Evolutionary conservation across 2,888 invertebrate genomes (phyloP).

Genomic region (Cheilosia vernalis): DNA sequence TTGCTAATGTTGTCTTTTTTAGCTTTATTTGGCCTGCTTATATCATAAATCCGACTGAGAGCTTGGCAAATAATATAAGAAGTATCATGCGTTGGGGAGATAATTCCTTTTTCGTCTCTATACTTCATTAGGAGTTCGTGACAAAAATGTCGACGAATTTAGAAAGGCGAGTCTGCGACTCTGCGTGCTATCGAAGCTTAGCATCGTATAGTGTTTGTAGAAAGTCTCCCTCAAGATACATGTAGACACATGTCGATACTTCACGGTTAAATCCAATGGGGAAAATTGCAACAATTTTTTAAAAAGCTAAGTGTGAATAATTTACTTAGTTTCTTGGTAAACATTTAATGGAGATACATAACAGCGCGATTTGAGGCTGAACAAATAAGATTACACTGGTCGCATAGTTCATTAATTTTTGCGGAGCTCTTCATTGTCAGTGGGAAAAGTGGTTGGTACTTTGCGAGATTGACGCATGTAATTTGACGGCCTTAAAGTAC

Average conservation of each 20-base stretch:
- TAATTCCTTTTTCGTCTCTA: slow-evolving; percentile 1
- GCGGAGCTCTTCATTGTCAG: not conserved
- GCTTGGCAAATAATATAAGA: not conserved
- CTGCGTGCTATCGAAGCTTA: not conserved
- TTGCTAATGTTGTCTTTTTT: not conserved
- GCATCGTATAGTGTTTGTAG: not conserved
- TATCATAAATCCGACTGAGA: not conserved
- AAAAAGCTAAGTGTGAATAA: slow-evolving; percentile 35
- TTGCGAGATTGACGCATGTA: not conserved
- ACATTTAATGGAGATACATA: slow-evolving; percentile 1
- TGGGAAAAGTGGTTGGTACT: not conserved
- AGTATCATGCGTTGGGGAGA: not conserved
- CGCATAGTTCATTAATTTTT: not conserved
- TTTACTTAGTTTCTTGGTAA: slow-evolving; percentile 17
- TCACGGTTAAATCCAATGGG: not conserved
- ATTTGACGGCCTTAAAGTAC: not conserved
- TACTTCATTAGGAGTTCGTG: slow-evolving; percentile 5
- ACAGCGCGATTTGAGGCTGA: not conserved
- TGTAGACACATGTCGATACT: not conserved
- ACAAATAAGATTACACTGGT: not conserved
- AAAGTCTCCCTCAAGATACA: slow-evolving; percentile 2
- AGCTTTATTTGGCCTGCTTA: slow-evolving; percentile 6
- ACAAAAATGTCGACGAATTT: not conserved
- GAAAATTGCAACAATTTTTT: not conserved
- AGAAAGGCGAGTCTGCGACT: slow-evolving; percentile 20